Evolutionary conservation across 2,888 invertebrate species (phyloP).

Genomic region (Drosophila rellima): DNA sequence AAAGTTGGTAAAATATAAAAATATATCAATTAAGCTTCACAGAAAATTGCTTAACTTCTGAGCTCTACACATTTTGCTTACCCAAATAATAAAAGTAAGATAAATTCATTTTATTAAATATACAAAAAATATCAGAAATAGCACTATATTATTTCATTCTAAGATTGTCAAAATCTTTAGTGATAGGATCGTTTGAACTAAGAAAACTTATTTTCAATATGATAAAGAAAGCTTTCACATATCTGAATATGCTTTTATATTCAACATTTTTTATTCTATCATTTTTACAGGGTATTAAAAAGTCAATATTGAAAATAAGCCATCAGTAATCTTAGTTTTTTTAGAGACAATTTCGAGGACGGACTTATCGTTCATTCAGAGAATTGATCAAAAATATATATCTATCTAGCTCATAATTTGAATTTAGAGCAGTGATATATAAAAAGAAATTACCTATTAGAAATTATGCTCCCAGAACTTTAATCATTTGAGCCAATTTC

Average conservation of each 20-base stretch:
- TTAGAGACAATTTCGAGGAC: no score
- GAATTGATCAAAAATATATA: background rate
- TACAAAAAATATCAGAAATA: no score
- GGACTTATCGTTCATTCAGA: background rate
- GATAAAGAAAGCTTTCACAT: background rate
- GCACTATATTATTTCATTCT: no score
- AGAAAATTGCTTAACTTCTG: no score
- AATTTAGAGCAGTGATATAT: background rate
- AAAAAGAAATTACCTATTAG: background rate
- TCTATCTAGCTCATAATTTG: background rate
- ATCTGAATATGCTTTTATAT: background rate
- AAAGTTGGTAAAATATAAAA: no score
- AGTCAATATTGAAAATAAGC: background rate
- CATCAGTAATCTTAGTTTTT: background rate
- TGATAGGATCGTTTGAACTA: no score
- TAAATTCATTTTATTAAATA: no score
- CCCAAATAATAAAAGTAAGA: no score
- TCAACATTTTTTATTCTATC: background rate
- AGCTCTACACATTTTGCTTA: no score
- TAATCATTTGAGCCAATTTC: slow-evolving; percentile 15
- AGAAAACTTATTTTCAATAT: background rate
- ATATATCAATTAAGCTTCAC: no score
- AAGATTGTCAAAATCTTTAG: no score
- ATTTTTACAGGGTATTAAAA: background rate
- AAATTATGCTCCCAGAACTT: slow-evolving; percentile 10